Evolutionary conservation across 35 echinoderm and acorn worm genomes (phyloP), one percentile per base, ranked within the genome.

Genomic region (Heliocidaris tuberculata): DNA sequence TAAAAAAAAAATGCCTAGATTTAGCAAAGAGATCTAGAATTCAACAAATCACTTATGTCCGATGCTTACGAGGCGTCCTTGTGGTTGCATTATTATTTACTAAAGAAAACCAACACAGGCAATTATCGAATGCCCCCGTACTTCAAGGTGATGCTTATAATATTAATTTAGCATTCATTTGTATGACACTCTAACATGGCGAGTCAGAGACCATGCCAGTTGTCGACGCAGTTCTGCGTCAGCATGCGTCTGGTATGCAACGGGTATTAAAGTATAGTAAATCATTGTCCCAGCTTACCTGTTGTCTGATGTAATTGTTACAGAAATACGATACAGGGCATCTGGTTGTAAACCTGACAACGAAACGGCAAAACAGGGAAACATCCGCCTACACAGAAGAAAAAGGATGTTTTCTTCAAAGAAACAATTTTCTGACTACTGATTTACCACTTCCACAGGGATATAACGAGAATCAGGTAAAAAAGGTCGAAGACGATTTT

Each of bases 321-420:
- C 56, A 60, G 90, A 94, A n/a, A 98, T 91, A 5, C 90, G 31
- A 86, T 98, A 98, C 13, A 94, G 19, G 9, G 94, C 94, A 9
- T 88, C 19, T 6, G 96, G 93, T 42, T 98, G 94, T 86, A 98
- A 70, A 5, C 97, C 97, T 32, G 48, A 59, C 17, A 98, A 17
- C n/a, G 93, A 30, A 2, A 95, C 86, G 17, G 90, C 85, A 52
- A 98, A 92, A 70, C 96, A 94, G 8, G 97, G 97, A 94, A 98
- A 98, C 97, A 98, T 98, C n/a, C 97, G 93, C 86, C 97, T 98
- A 86, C 16, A 50, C 94, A 8, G 86, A 94, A 88, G 60, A 21
- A 59, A 78, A 86, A 27, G 8, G 48, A 48, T 31, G 4, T 42
- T 42, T 24, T 13, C 86, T 86, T 8, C 2, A 94, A 32, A 89